These are phyloP conservation scores for Lineus longissimus DNA, from an alignment of 1,140 invertebrate genomes.

Conservation along the genomic window DNA sequence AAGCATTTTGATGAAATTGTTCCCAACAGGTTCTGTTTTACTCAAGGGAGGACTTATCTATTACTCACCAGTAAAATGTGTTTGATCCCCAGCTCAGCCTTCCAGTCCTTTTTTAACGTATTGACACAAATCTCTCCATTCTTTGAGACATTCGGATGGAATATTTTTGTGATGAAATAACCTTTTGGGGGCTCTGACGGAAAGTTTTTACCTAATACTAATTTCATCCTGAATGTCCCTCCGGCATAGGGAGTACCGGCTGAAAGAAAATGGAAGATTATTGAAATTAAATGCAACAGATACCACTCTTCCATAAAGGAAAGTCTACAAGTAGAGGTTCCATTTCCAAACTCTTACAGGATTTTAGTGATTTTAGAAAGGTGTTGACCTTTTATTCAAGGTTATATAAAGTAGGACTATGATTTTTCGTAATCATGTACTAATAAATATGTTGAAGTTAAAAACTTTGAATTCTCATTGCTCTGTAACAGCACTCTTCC, in stretches of 20 bases:
- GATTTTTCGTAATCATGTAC: too few relatives aligned
- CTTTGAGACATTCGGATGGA: slow-evolving; percentile 92
- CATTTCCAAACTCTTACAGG: too few relatives aligned
- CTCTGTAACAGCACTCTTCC: too few relatives aligned
- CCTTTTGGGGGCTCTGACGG: slow-evolving; percentile 90
- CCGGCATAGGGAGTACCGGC: slow-evolving; percentile 54
- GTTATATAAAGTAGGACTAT: too few relatives aligned
- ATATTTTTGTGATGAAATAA: slow-evolving; percentile 93
- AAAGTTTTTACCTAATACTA: slow-evolving; percentile 88
- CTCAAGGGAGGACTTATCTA: too few relatives aligned
- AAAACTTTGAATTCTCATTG: too few relatives aligned
- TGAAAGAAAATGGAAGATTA: slow-evolving; percentile 27
- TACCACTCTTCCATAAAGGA: slow-evolving; percentile 9
- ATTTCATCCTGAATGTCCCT: slow-evolving; percentile 72
- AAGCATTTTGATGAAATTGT: too few relatives aligned
- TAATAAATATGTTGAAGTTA: too few relatives aligned
- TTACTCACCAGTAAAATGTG: slow-evolving; percentile 79
- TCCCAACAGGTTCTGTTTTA: too few relatives aligned
- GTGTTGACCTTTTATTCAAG: too few relatives aligned
- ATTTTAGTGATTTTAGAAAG: too few relatives aligned
- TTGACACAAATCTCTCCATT: slow-evolving; percentile 97
- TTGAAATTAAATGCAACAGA: neutral
- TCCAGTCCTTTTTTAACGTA: slow-evolving; percentile 94
- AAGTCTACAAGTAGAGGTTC: too few relatives aligned
- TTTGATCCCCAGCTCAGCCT: slow-evolving; percentile 90